Evolutionary conservation across 2,113 vertebrate species (phyloP), one percentile per base, ranked within the genome.

Genomic region (Caracal caracal): DNA sequence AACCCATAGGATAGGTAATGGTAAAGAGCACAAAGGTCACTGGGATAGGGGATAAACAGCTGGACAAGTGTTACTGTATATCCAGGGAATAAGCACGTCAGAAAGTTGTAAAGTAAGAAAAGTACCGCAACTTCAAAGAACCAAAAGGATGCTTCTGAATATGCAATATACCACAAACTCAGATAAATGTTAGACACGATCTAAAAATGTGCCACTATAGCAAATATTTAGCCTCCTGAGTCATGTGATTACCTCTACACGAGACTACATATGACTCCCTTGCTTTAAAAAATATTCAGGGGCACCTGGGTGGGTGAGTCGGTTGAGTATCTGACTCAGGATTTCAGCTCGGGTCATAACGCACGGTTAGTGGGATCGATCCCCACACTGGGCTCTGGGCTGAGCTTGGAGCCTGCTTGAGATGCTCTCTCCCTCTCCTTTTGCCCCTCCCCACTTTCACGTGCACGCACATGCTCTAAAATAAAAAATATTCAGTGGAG

Each of bases 101-200:
- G n/a, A 93, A 94, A 33, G 33, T n/a, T 71, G 81, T 40, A 95
- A 85, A 89, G 53, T 53, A 86, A 95, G 75, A 68, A 85, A 75
- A 56, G 13, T 53, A 87, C 1, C 43, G 12, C 13, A 37, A 68
- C 30, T 19, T 92, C 75, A 89, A 75, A 4, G 47, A 89, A 80
- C 26, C 68, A 47, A 84, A 93, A 81, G 15, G 66, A 70, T 92
- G 49, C 59, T 93, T 65, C 78, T 92, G 26, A 20, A 89, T 53
- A 66, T 82, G 49, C 70, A 51, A 71, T 12, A 68, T 73, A 85
- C 17, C 84, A 89, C 71, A 79, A 79, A 95, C 22, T 90, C 53
- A 87, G 79, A 22, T 68, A 89, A 94, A 56, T 15, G 68, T n/a
- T 83, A 71, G 10, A 73, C 2, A 37, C 47, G 56, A 75, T 30